phyloP scores from a whole-genome alignment of 2,888 invertebrate genomes.

The Geotrupes spiniger region DNA sequence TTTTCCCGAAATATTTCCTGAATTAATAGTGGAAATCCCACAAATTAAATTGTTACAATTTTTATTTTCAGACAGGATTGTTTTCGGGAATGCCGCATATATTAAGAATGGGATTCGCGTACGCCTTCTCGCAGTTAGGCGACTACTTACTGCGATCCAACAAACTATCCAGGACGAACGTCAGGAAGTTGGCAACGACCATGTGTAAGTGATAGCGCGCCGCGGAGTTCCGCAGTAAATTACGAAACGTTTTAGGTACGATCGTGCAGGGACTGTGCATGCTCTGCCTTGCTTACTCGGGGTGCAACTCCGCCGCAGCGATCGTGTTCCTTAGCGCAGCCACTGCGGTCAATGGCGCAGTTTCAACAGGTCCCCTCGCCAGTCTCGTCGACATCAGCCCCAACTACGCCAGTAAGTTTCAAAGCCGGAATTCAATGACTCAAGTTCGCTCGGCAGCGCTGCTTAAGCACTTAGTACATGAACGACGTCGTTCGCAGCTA shows the following conservation, averaged over 20 bases:
- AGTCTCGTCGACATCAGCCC: constrained; percentile 67
- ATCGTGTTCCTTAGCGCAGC: constrained; percentile 62
- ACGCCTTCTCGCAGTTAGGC: constrained; percentile 55
- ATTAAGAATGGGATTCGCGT: constrained; percentile 59
- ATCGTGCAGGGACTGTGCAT: constrained; percentile 62
- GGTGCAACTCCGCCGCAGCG: constrained; percentile 59
- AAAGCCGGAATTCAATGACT: too few species aligned
- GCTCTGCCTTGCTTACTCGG: constrained; percentile 61
- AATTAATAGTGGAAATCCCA: too few species aligned
- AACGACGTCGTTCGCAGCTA: too few species aligned
- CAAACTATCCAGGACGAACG: constrained; percentile 59
- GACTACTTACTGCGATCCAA: constrained; percentile 59
- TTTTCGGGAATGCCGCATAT: constrained; percentile 63
- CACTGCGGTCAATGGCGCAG: constrained; percentile 63
- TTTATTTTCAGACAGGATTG: constrained; percentile 58
- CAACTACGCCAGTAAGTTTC: constrained; percentile 55
- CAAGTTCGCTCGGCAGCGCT: too few species aligned
- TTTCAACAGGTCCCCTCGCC: constrained; percentile 64
- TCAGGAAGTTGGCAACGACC: constrained; percentile 62
- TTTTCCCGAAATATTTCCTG: too few species aligned
- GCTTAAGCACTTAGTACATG: too few species aligned
- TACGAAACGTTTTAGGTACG: constrained; percentile 47
- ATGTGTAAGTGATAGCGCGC: constrained; percentile 51
- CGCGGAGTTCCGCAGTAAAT: not conserved
- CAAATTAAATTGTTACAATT: too few species aligned